phyloP scores from a whole-genome alignment of 2,888 invertebrate species.

The Lasiommata megera region DNA sequence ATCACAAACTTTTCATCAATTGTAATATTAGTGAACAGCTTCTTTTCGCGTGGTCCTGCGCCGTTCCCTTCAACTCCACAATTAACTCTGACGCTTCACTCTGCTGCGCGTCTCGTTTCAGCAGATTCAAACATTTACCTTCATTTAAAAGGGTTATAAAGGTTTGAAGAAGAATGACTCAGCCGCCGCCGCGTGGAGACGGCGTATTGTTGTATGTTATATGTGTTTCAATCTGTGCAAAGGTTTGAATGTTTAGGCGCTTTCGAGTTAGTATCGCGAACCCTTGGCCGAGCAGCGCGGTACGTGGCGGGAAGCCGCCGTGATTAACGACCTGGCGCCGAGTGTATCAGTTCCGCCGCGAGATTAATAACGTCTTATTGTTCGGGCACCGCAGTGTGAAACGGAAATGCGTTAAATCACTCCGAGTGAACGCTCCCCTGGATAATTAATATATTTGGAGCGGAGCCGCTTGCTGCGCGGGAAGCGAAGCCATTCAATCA shows the following conservation, averaged over 20 bases:
- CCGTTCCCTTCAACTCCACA: no score
- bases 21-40: no score
- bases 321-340: not conserved
- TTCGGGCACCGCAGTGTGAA: not conserved
- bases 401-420: conserved; percentile 6
- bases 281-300: not conserved
- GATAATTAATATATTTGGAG: conserved; percentile 5
- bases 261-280: not conserved
- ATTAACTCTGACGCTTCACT: no score
- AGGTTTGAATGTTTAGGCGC: not conserved
- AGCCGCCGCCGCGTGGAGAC: no score
- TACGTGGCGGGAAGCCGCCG: not conserved
- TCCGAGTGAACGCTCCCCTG: not conserved
- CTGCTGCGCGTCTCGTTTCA: no score
- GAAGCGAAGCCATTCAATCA: conserved; percentile 2
- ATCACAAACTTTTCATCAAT: no score
- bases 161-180: no score
- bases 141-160: no score
- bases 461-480: not conserved
- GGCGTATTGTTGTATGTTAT: no score
- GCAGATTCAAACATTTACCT: no score
- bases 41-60: no score
- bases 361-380: conserved; percentile 10
- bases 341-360: not conserved
- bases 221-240: no score